Evolutionary conservation across 2,888 invertebrate species (phyloP).

Genomic region (Thereva unica): DNA sequence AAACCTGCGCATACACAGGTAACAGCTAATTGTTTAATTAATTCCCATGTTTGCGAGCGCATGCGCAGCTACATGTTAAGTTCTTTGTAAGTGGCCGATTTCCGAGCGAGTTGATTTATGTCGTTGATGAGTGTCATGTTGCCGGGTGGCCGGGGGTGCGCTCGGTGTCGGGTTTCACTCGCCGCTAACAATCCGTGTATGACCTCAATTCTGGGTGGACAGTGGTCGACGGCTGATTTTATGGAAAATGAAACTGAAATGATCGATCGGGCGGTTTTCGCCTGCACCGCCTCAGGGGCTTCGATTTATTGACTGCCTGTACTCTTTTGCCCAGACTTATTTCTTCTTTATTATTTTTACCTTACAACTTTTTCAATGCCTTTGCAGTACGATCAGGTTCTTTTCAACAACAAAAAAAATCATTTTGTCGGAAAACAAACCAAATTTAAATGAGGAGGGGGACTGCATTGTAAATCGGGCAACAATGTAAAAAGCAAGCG

Average conservation of each 20-base stretch:
- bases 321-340: too few species aligned
- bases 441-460: too few species aligned
- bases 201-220: conserved; percentile 23
- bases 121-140: conserved; percentile 28
- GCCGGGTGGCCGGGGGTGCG: conserved; percentile 8
- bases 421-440: too few species aligned
- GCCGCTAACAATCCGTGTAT: conserved; percentile 14
- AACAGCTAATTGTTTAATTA: conserved; percentile 32
- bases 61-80: conserved; percentile 21
- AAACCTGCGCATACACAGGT: conserved; percentile 4
- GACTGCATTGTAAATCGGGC: too few species aligned
- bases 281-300: conserved; percentile 6
- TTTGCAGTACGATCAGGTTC: too few species aligned
- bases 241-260: conserved; percentile 24
- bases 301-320: conserved; percentile 13
- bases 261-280: conserved; percentile 29
- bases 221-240: conserved; percentile 18
- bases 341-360: too few species aligned
- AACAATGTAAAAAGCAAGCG: too few species aligned
- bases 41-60: conserved; percentile 25
- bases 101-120: conserved; percentile 26
- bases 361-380: too few species aligned
- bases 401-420: too few species aligned
- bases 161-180: conserved; percentile 3
- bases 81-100: conserved; percentile 33